phyloP scores from a whole-genome alignment of 2,888 invertebrate species.

The Synergus umbraculus region DNA sequence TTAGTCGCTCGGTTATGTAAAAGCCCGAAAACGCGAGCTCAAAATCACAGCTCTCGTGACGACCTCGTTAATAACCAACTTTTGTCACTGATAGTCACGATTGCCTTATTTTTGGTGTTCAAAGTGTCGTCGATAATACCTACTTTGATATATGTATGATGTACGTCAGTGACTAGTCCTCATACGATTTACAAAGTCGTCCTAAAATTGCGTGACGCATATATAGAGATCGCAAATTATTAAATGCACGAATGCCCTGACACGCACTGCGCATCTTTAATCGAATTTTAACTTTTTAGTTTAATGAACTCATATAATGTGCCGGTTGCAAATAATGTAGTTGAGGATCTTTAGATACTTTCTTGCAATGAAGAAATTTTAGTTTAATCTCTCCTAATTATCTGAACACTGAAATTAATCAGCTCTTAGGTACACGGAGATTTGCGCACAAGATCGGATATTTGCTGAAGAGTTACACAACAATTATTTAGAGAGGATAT shows the following conservation, averaged over 20 bases:
- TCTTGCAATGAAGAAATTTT: neutral
- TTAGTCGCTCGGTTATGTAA: conserved; percentile 76
- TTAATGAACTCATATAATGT: neutral
- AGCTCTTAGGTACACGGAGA: too few species aligned
- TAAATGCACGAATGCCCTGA: conserved; percentile 57
- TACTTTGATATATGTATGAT: conserved; percentile 1
- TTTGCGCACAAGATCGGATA: too few species aligned
- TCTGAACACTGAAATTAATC: too few species aligned
- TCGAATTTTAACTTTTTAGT: neutral
- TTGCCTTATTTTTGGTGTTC: conserved; percentile 36
- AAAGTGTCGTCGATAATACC: conserved; percentile 11
- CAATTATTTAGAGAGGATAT: too few species aligned
- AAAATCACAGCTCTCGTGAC: conserved; percentile 53
- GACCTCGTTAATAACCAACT: conserved; percentile 46
- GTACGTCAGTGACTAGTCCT: conserved; percentile 57
- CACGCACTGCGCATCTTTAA: conserved; percentile 26
- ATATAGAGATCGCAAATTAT: conserved; percentile 52
- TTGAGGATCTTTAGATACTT: neutral
- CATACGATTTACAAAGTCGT: conserved; percentile 53
- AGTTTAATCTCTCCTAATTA: neutral
- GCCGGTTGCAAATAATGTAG: neutral
- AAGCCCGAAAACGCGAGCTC: conserved; percentile 72
- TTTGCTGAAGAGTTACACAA: too few species aligned
- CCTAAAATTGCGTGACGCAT: conserved; percentile 53
- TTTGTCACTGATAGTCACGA: conserved; percentile 46